Evolutionary conservation across 2,797 vertebrate genomes (phyloP), one percentile per base, ranked within the genome.

Genomic region (Sus cebifrons): DNA sequence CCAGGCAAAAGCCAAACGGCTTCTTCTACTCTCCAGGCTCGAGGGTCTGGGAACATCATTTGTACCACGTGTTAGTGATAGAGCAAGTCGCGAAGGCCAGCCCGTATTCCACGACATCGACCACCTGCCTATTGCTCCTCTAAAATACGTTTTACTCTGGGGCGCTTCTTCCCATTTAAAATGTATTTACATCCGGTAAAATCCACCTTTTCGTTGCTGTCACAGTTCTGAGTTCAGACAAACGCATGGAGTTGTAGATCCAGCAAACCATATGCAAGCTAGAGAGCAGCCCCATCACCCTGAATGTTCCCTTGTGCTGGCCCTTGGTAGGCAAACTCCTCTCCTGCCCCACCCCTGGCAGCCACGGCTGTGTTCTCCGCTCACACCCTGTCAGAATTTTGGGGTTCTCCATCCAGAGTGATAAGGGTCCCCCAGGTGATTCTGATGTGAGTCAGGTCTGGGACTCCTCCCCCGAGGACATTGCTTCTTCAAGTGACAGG

Each of bases 81-180:
- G 16, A 75, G 9, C 27, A n/a, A 54, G 49, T 77, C 74, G 54
- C 27, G 18, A 77, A 54, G 49, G 52, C 49, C 74, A 77, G 27
- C 49, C 74, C 74, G 20, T 77, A 54, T 77, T 77, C 27, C 49
- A n/a, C 49, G 21, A 21, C 23, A 77, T 86, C 86, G 78, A 83
- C 74, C 40, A 29, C 40, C 56, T 93, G 15, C 25, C 49, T 81
- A 3, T 40, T 82, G 16, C 6, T 86, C 54, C 77, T 92, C 17
- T 56, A 54, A 18, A 78, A 70, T 79, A 82, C 40, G 85, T 88
- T 86, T 93, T 86, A 49, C 25, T 96, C 40, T 44, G 23, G 29
- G n/a, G 40, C 65, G 11, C 18, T 10, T 12, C 6, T 13, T 20
- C 20, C 1, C 13, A 9, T 92, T 87, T 92, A n/a, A 93, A 91